A percentile compares a stretch with the other conserved stretches of the same genome.
Evolutionary conservation across 2,113 vertebrate species (phyloP).

Genomic region (Sinocyclocheilus grahami): DNA sequence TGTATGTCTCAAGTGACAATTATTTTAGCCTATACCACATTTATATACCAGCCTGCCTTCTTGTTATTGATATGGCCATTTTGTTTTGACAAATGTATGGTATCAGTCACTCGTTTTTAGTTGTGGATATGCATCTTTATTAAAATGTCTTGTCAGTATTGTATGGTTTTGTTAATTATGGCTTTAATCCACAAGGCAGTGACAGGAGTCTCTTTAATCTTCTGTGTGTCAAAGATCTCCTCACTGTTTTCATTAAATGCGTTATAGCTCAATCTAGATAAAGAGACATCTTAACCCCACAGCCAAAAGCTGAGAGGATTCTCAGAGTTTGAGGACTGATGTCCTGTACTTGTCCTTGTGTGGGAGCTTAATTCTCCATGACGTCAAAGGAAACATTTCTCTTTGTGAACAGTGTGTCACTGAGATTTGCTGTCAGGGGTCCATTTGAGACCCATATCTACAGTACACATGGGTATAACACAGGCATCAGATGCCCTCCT

Average conservation of each 20-base stretch:
- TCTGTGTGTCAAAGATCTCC: neutral
- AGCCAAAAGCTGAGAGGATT: neutral
- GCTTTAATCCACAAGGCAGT: neutral
- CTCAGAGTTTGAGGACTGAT: constrained; percentile 2
- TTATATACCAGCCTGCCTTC: neutral
- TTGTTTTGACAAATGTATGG: neutral
- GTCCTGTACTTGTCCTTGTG: neutral
- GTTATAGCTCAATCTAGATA: neutral
- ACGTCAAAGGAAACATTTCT: constrained; percentile 19
- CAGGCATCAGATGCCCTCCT: neutral
- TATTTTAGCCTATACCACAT: neutral
- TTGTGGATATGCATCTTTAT: neutral
- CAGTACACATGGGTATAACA: neutral
- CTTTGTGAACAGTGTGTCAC: neutral
- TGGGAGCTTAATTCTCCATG: constrained; percentile 25
- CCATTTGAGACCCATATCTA: neutral
- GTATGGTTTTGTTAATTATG: neutral
- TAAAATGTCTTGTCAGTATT: neutral
- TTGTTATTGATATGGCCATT: neutral
- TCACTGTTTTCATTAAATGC: neutral
- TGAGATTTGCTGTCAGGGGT: neutral
- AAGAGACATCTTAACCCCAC: neutral
- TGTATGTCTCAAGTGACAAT: neutral
- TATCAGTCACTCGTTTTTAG: neutral
- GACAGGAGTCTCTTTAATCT: neutral